Conservation (phyloP, 1,140 invertebrate genomes). For the Lucilia sericata region DNA sequence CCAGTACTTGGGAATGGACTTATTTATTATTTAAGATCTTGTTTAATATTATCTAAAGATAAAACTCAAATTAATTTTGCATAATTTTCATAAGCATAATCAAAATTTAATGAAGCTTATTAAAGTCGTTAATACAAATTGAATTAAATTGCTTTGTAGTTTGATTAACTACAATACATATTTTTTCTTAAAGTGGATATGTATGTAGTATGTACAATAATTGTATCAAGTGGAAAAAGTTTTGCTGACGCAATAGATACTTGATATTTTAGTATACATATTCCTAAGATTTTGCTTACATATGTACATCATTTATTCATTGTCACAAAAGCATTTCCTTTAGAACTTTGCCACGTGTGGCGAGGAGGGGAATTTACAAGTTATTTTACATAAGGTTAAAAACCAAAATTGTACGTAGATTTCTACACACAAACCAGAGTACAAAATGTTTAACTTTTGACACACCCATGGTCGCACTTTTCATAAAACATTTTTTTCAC, state of each 20-base stretch:
- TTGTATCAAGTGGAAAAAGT: neutral
- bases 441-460: neutral
- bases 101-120: too few relatives aligned
- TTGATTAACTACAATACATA: neutral
- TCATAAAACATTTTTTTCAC: neutral
- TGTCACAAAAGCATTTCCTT: neutral
- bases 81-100: too few relatives aligned
- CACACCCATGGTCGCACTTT: neutral
- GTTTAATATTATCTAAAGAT: too few relatives aligned
- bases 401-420: too few relatives aligned
- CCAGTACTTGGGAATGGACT: too few relatives aligned
- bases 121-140: too few relatives aligned
- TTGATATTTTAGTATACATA: constrained; percentile 13
- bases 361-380: neutral
- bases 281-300: neutral
- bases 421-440: too few relatives aligned
- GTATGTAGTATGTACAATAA: neutral
- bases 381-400: too few relatives aligned
- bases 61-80: too few relatives aligned
- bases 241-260: constrained; percentile 9
- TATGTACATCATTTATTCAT: neutral
- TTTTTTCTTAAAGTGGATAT: neutral
- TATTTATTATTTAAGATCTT: too few relatives aligned
- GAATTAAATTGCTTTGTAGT: too few relatives aligned
- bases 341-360: neutral